Evolutionary conservation across 2,113 vertebrate species (phyloP), one percentile per base, ranked within the genome.

Genomic region (Saiga tatarica): DNA sequence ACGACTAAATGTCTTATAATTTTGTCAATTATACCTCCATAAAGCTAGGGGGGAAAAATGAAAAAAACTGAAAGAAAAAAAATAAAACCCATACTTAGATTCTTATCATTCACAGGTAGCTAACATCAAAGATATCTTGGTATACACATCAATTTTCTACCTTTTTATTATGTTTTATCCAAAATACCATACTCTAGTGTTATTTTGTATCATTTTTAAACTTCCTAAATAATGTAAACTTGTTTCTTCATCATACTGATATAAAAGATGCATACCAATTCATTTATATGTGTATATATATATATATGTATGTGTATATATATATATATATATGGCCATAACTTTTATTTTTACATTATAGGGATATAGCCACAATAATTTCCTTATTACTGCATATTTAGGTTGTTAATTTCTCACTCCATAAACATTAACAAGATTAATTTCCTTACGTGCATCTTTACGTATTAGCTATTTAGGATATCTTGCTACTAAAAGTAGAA

Each of bases 361-460:
- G 14, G 64, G 53, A 26, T 53, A 23, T 60, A 36, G 4, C 91
- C 7, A 2, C 91, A 91, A n/a, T 28, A 76, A 25, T 42, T 87
- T 96, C 25, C 50, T 88, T 86, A 42, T 79, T 81, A 78, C 15
- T 84, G 50, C 13, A 74, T 59, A 45, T 71, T 83, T 91, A 86
- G 30, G 39, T 81, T 79, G 12, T 93, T 97, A 86, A 59, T 96
- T 95, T 92, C 71, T 81, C 62, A 94, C 33, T 92, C 42, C 28
- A 67, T 95, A 91, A 95, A 89, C 79, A 87, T 53, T 82, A 14
- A 15, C 64, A 33, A 55, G 52, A 88, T 87, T 92, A 57, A 92
- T 95, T 97, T 94, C 23, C 59, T 94, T 85, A 28, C 21, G 2
- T 89, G 15, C 30, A 28, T 67, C 74, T 96, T 85, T 94, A 47